Evolutionary conservation across 92 coral and sea anemone genomes (phyloP).

Genomic region (Epizoanthus stellaris): DNA sequence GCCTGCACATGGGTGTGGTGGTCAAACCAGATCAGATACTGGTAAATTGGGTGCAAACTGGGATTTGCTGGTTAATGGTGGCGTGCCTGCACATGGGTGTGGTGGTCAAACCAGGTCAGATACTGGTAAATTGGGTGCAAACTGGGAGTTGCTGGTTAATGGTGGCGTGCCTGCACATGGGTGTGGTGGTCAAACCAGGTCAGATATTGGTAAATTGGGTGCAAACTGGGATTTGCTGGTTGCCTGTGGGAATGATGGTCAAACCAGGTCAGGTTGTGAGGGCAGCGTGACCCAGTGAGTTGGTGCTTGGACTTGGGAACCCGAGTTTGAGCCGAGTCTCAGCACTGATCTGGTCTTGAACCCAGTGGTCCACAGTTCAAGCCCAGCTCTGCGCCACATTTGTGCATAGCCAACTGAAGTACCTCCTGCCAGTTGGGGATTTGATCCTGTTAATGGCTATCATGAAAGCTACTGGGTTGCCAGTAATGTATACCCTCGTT

Average conservation of each 20-base stretch:
- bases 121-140: constrained; percentile 59
- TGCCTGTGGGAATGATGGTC: neutral
- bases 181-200: constrained; percentile 85
- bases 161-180: no score
- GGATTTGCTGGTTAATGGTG: neutral
- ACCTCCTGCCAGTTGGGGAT: no score
- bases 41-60: constrained; percentile 51
- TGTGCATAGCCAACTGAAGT: no score
- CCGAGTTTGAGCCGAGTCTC: no score
- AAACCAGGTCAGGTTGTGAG: neutral
- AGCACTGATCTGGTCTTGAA: no score
- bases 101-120: constrained; percentile 93
- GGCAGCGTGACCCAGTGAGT: neutral
- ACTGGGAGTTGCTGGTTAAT: neutral
- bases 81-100: no score
- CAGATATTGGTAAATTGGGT: constrained; percentile 72
- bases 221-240: neutral
- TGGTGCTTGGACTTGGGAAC: neutral
- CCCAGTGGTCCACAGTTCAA: no score
- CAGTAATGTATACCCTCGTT: no score
- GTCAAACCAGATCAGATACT: constrained; percentile 89
- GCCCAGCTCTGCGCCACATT: no score
- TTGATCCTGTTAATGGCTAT: no score
- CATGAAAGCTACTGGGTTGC: no score
- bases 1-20: constrained; percentile 37